A percentile compares a stretch with the other conserved stretches of the same genome.
These are phyloP conservation scores for Ceyx erithaca DNA, from an alignment of 2,797 vertebrate genomes.

Conservation along the genomic window DNA sequence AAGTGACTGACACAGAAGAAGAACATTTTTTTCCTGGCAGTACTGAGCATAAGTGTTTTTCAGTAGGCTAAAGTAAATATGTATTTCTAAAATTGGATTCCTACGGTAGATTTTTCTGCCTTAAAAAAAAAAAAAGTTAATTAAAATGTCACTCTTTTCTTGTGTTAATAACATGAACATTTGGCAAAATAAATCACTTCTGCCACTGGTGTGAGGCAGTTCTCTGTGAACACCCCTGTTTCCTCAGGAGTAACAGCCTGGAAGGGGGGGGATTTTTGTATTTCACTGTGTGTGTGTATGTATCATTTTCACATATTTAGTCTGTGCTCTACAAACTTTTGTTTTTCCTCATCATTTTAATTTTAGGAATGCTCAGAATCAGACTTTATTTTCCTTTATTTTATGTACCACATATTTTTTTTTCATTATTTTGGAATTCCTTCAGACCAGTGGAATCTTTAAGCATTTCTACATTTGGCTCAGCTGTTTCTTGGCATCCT, in stretches of 20 bases:
- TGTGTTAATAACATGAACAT: not conserved
- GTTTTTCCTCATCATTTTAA: fast-evolving
- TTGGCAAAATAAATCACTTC: not conserved
- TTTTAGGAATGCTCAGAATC: not conserved
- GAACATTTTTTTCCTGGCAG: not conserved
- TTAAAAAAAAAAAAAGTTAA: not conserved
- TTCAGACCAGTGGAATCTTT: not conserved
- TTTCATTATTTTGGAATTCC: not conserved
- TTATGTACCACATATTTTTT: not conserved
- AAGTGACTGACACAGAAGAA: not conserved
- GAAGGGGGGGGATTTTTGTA: not conserved
- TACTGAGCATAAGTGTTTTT: not conserved
- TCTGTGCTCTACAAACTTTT: not conserved
- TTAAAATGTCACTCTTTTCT: conserved; percentile 5
- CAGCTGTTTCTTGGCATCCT: conserved; percentile 5
- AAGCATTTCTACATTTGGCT: not conserved
- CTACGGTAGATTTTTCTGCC: not conserved
- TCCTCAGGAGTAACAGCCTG: not conserved
- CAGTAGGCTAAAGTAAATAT: not conserved
- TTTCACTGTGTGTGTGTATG: not conserved
- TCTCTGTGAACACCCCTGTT: not conserved
- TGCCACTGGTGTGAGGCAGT: not conserved
- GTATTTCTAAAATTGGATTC: not conserved
- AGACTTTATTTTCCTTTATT: not conserved
- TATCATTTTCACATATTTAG: not conserved